Base-by-base conservation (phyloP, 2,888 invertebrate species). In the Dioctria rufipes region DNA sequence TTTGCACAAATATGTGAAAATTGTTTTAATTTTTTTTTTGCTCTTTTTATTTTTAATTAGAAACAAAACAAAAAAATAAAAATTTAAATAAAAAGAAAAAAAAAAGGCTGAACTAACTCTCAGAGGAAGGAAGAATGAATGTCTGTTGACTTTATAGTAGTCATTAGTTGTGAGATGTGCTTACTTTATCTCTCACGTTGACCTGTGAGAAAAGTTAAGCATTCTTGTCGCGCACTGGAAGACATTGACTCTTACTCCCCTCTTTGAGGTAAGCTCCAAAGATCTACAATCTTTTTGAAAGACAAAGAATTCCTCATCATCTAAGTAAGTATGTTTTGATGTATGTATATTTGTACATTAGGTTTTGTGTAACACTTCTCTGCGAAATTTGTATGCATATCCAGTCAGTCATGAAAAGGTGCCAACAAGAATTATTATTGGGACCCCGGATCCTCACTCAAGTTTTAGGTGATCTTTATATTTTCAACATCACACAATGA, bases 351-450 rank as follows among this genome's bases (percentile, higher is more conserved):
- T 5, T 8, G 25, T 25, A 58, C 58, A 11, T 58, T 58, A 58
- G 11, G 11, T n/a, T 58, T 58, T 58, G 11, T 58, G 71, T 71
- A 51, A 51, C 71, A 71, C 71, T 71, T 71, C 71, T 42, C 11
- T 9, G 37, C 40, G 37, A 49, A 71, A 71, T 71, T 71, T 51
- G 71, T 51, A 71, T 71, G 42, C 71, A 71, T 51, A 71, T 51
- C 46, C 71, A 39, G 37, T 40, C 71, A 46, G n/a, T 25, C 54
- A 25, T 37, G 25, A 46, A 40, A 71, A 71, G 51, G 71, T 25
- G 25, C 25, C 25, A 25, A 25, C 25, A 25, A 25, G 25, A 25
- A 25, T 25, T 25, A 51, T 71, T 54, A 51, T 71, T 51, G 51
- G 71, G 71, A 51, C 51, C 11, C 39, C 54, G 71, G 46, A 46